Conservation (phyloP, 2,797 vertebrate genomes). For the Hypotaenidia philippensis region DNA sequence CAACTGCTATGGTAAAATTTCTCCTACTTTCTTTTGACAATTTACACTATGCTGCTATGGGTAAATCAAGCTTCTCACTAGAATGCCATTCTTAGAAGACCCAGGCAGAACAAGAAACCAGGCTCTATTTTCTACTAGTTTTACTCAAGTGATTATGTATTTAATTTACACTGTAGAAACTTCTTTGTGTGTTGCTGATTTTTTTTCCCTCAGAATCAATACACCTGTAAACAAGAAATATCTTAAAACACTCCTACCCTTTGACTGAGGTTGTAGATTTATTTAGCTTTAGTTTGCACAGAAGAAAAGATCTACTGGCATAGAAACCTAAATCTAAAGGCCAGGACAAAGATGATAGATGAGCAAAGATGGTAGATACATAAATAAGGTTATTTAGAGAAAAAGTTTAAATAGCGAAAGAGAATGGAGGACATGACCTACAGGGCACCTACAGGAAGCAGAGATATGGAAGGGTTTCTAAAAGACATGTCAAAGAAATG, state of each 20-base stretch:
- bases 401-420: neutral
- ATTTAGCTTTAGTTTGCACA: neutral
- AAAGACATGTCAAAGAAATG: neutral
- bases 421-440: constrained; percentile 6
- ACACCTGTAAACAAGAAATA: neutral
- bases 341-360: neutral
- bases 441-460: neutral
- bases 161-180: neutral
- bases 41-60: neutral
- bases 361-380: neutral
- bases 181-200: neutral
- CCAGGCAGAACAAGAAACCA: neutral
- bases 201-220: neutral
- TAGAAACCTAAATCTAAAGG: neutral
- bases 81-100: neutral
- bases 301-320: neutral
- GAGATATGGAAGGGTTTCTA: neutral
- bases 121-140: neutral
- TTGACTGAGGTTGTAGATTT: neutral
- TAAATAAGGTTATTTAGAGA: neutral
- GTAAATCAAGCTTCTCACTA: neutral
- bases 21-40: neutral
- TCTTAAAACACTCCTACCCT: neutral
- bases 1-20: neutral
- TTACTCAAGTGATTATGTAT: neutral